Conservation (phyloP, 2,113 vertebrate species). For the Motacilla tschutschensis region DNA sequence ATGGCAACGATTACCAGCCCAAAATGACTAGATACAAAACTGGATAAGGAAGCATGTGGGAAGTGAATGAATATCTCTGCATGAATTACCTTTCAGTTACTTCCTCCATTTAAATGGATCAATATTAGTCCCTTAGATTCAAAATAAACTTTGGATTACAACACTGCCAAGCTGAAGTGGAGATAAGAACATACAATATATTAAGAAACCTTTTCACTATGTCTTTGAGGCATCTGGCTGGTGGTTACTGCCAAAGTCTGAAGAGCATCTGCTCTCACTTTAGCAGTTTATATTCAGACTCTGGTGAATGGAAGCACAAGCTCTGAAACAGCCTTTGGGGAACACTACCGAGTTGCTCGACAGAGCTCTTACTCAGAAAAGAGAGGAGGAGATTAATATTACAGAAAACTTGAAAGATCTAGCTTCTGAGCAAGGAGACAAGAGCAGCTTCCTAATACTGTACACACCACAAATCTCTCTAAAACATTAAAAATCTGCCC, state of each 20-base stretch:
- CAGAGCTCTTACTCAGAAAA: slow-evolving; percentile 40
- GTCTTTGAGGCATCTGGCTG: slow-evolving; percentile 64
- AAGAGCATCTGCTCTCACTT: slow-evolving; percentile 67
- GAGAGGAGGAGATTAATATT: slow-evolving; percentile 35
- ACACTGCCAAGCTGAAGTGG: slow-evolving; percentile 26
- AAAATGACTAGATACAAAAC: neutral
- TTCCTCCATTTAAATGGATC: slow-evolving; percentile 11
- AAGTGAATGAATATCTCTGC: neutral
- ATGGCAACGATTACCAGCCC: neutral
- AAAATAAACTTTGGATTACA: slow-evolving; percentile 33
- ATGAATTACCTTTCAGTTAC: slow-evolving; percentile 19
- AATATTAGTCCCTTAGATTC: slow-evolving; percentile 15
- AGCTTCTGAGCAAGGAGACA: slow-evolving; percentile 32
- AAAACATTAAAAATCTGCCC: slow-evolving; percentile 19
- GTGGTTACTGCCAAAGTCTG: slow-evolving; percentile 47
- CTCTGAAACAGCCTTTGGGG: slow-evolving; percentile 64
- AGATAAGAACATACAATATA: slow-evolving; percentile 43
- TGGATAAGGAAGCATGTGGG: neutral
- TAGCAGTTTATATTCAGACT: slow-evolving; percentile 58
- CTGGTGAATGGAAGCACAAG: slow-evolving; percentile 51
- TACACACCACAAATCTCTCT: slow-evolving; percentile 14
- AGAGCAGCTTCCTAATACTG: slow-evolving; percentile 24
- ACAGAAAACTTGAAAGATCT: slow-evolving; percentile 56
- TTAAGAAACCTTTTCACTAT: slow-evolving; percentile 47
- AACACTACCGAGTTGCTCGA: slow-evolving; percentile 45